Base-by-base conservation (phyloP, 1,140 invertebrate species). In the Procambarus clarkii region DNA sequence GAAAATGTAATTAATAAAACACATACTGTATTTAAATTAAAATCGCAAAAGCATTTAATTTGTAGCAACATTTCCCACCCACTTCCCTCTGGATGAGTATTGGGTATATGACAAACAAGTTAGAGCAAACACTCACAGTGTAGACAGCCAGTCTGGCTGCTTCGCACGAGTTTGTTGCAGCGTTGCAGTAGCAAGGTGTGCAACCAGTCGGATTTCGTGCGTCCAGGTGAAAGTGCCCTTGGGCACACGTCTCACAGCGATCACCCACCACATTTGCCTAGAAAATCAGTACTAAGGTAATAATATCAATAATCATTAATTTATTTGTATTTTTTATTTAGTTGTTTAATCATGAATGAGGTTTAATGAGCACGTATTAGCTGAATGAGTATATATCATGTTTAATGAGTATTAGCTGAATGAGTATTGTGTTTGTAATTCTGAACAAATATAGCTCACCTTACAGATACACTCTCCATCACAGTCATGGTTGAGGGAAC, bases 171-270 rank as follows among this genome's bases (percentile, higher is more conserved):
- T 95, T 95, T 2, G 97, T 97, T 5, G 98, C 95, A 50, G 98
- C 98, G 45, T 98, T 99, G 94, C 99, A 99, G 95, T 97, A 99
- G 94, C 99, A 99, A 13, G 96, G 94, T 0, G 96, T 95, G 94
- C 99, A 99, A 3, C 99, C 99, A 24, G 97, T 95, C 0, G 96
- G 95, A 94, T 99, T 97, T 0, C 96, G 95, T 34, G 94, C 95
- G 50, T 96, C 96, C 85, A 99, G 95, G 74, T 97, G 97, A 94
- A 97, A 99, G 94, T 96, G 97, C 1, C 98, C 98, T 0, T 95
- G 93, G 86, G 97, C 97, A 94, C 99, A 99, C 98, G 9, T 96
- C 95, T 91, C 92, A 78, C 93, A 93, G 96, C 95, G 0, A 9
- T 64, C 77, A 2, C 98, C 98, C 93, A 96, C 96, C 2, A 98